phyloP scores from a whole-genome alignment of 2,113 vertebrate genomes.

The Eidolon helvum region DNA sequence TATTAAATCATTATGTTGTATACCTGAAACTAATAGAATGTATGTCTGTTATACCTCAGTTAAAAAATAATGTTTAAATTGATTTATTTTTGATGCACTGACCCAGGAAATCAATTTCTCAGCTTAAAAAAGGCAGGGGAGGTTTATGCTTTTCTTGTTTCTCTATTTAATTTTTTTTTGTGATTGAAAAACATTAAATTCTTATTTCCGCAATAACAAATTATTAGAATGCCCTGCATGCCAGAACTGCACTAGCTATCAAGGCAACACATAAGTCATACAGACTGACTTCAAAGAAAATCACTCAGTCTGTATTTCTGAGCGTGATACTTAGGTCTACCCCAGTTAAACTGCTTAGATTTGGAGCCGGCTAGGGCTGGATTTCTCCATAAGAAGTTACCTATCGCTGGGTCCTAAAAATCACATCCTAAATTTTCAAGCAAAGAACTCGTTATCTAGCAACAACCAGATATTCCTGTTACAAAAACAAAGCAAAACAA shows the following conservation, averaged over 20 bases:
- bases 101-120: background rate
- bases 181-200: background rate
- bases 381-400: background rate
- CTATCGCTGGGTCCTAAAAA: background rate
- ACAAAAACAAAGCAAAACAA: background rate
- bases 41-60: background rate
- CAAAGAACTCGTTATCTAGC: background rate
- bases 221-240: background rate
- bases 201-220: background rate
- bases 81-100: conserved; percentile 8
- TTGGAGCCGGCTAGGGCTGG: background rate
- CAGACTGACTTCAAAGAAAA: background rate
- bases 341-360: background rate
- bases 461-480: background rate
- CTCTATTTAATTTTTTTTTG: background rate
- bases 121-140: background rate
- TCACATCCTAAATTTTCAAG: background rate
- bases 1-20: background rate
- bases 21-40: background rate
- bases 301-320: background rate
- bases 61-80: background rate
- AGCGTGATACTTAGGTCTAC: background rate
- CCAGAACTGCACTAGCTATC: background rate
- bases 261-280: background rate
- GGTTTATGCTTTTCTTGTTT: background rate